Evolutionary conservation across 2,113 vertebrate genomes (phyloP).

Genomic region (Collichthys lucidus): DNA sequence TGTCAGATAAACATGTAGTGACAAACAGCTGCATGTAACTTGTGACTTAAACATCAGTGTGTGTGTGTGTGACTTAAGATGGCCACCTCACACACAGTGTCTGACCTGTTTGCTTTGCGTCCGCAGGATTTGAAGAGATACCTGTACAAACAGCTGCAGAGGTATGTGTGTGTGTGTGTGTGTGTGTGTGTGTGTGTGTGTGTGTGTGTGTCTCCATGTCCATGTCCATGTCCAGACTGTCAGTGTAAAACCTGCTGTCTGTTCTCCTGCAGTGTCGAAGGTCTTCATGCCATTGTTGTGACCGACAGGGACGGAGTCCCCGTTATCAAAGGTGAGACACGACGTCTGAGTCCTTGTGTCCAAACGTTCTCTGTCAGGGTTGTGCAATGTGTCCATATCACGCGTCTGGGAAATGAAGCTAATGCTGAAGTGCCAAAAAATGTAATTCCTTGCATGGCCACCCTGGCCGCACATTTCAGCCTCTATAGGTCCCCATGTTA

Average conservation of each 20-base stretch:
- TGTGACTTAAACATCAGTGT: no score
- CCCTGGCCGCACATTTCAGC: no score
- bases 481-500: no score
- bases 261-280: constrained; percentile 88
- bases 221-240: no score
- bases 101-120: neutral
- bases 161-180: constrained; percentile 80
- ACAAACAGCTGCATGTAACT: neutral
- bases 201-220: neutral
- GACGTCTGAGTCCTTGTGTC: no score
- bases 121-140: constrained; percentile 93
- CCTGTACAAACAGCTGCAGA: constrained; percentile 96
- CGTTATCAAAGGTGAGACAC: constrained; percentile 93
- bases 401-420: no score
- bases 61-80: neutral
- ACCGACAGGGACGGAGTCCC: constrained; percentile 97
- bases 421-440: no score
- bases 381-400: no score
- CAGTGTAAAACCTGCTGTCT: neutral
- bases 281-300: constrained; percentile 96
- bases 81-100: neutral
- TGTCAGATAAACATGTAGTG: no score
- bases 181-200: constrained; percentile 74
- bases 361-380: neutral
- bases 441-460: no score